Base-by-base conservation (phyloP, 2,888 invertebrate genomes). In the Zaprionus bogoriensis region DNA sequence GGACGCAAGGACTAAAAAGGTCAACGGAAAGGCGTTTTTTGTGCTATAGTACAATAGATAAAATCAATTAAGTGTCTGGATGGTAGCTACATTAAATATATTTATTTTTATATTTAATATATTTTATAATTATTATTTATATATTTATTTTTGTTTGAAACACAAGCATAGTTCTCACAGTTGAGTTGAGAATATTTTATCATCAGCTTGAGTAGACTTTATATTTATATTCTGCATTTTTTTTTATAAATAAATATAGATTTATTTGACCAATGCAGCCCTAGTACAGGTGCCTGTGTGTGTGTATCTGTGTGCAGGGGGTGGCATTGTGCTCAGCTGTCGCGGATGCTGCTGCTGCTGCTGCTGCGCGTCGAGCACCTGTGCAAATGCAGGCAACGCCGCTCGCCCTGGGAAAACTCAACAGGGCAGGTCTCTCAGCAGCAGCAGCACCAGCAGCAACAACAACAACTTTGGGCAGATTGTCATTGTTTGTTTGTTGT, bases 401-500 rank as follows among this genome's bases (percentile, higher is more conserved):
- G 64, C 32, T 38, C 51, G 65, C 65, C 57, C 66, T 74, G 73
- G 74, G 73, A 73, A 73, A 74, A 66, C 53, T 55, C 62, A 59
- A 55, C 51, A 54, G 70, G 53, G 65, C 12, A 54, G 53, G 42
- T 22, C 65, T 67, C 60, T 53, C 60, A 57, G 38, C 51, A 38
- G 4, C 27, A 65, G 7, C 22, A 57, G 19, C 52, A 46, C 5
- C 14, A 32, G n/a, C 9, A 38, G 4, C 14, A 20, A 28, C 27
- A 22, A 46, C 39, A 28, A 44, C 46, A 28, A 51, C 41, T 64
- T 63, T 68, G 57, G 59, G 59, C 64, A 68, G 53, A 47, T 60
- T 72, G 63, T 62, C 52, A 38, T 30, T 57, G 55, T 42, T 57
- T 51, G 53, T 10, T 36, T 53, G 41, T 46, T 42, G 53, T 46